These are phyloP conservation scores for Cyprinodon tularosa DNA, from an alignment of 2,113 vertebrate genomes.

Conservation along the genomic window DNA sequence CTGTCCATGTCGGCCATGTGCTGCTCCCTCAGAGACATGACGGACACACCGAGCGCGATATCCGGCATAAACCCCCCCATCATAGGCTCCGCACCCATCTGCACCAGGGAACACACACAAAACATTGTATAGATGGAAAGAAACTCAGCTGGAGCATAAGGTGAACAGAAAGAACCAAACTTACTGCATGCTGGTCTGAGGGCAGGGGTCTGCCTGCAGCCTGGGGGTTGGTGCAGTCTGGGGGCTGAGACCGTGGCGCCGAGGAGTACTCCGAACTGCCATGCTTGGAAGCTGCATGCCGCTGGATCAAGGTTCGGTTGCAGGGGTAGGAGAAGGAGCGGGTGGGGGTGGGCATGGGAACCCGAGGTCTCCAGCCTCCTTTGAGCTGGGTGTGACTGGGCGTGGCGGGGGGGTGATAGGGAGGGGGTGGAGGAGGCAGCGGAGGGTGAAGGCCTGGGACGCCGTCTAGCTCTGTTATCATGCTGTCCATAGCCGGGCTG, in stretches of 20 bases:
- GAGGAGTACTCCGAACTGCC: slow-evolving; percentile 85
- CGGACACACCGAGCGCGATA: slow-evolving; percentile 95
- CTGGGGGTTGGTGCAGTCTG: slow-evolving; percentile 90
- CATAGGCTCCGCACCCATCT: slow-evolving; percentile 88
- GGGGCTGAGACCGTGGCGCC: slow-evolving; percentile 84
- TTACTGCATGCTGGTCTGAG: slow-evolving; percentile 90
- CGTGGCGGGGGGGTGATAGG: slow-evolving; percentile 91
- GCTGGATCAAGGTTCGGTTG: slow-evolving; percentile 89
- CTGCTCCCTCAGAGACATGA: slow-evolving; percentile 92
- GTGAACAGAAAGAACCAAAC: slow-evolving; percentile 29
- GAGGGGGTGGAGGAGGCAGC: slow-evolving; percentile 93
- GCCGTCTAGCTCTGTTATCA: slow-evolving; percentile 95
- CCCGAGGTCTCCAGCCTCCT: slow-evolving; percentile 91
- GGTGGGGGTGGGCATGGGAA: slow-evolving; percentile 89
- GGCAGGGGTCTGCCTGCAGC: slow-evolving; percentile 80
- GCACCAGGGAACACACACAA: slow-evolving; percentile 55
- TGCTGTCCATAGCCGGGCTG: slow-evolving; percentile 91
- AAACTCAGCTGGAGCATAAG: neutral
- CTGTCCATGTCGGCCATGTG: slow-evolving; percentile 90
- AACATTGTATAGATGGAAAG: neutral
- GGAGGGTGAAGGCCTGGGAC: slow-evolving; percentile 95
- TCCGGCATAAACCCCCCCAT: slow-evolving; percentile 98
- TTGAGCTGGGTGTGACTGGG: slow-evolving; percentile 90
- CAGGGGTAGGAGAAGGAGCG: slow-evolving; percentile 97
- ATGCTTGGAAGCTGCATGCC: slow-evolving; percentile 83